Evolutionary conservation across 1,140 invertebrate species (phyloP).

Genomic region (Plectus sambesii): DNA sequence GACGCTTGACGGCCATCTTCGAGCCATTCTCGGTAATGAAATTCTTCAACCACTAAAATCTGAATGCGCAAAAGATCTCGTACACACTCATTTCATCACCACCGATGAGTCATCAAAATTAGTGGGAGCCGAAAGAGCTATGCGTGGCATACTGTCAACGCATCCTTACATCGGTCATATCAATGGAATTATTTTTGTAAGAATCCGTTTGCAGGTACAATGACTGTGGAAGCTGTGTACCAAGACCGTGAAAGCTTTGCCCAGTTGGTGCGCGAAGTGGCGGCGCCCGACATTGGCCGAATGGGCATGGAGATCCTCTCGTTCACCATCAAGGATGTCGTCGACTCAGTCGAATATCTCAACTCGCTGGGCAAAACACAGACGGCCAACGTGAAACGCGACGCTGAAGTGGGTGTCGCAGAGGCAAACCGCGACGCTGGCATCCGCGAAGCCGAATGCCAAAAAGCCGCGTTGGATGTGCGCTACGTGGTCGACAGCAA

Average conservation of each 20-base stretch:
- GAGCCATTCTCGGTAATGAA: constrained; percentile 75
- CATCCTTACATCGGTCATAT: too few relatives aligned
- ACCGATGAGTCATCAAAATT: too few relatives aligned
- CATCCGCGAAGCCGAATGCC: constrained; percentile 87
- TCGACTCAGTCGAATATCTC: constrained; percentile 88
- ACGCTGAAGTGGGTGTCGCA: constrained; percentile 90
- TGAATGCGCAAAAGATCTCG: too few relatives aligned
- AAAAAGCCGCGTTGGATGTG: constrained; percentile 87
- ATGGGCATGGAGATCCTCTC: constrained; percentile 98
- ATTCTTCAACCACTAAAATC: not conserved
- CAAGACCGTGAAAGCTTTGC: constrained; percentile 95
- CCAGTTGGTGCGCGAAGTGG: constrained; percentile 82
- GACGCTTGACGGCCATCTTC: constrained; percentile 86
- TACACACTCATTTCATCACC: too few relatives aligned
- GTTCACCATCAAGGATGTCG: constrained; percentile 95
- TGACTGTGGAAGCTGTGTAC: constrained; percentile 94
- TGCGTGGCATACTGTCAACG: too few relatives aligned
- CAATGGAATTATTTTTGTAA: too few relatives aligned
- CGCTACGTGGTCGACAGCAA: constrained; percentile 91
- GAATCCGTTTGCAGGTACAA: constrained; percentile 76
- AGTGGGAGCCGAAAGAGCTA: too few relatives aligned
- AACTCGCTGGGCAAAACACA: constrained; percentile 84
- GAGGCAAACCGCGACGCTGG: constrained; percentile 86
- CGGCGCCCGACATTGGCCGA: constrained; percentile 85
- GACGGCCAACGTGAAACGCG: constrained; percentile 84